A percentile compares a stretch with the other conserved stretches of the same genome.
phyloP scores from a whole-genome alignment of 2,797 vertebrate genomes.

The Peromyscus attwateri region DNA sequence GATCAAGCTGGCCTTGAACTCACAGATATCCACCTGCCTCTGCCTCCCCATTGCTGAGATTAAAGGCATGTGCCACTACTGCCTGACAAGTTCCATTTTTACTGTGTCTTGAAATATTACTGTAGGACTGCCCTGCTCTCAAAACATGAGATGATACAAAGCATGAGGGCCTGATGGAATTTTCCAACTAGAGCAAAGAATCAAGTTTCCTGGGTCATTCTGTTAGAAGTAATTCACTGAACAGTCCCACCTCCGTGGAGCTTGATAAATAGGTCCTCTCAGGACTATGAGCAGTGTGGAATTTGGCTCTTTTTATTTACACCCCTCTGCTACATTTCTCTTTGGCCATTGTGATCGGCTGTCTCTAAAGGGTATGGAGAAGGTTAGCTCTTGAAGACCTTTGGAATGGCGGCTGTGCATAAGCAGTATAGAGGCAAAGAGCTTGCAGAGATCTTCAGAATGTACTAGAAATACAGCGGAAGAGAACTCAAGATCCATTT shows the following conservation, averaged over 20 bases:
- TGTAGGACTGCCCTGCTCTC: background rate
- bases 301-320: background rate
- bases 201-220: background rate
- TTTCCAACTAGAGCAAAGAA: slow-evolving; percentile 46
- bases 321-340: background rate
- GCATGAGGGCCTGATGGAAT: background rate
- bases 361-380: background rate
- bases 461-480: background rate
- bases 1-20: background rate
- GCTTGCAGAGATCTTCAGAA: background rate
- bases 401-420: background rate
- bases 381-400: background rate
- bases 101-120: background rate
- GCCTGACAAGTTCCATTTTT: background rate
- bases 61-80: background rate
- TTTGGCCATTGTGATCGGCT: background rate
- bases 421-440: background rate
- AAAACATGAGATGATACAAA: background rate
- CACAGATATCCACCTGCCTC: background rate
- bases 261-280: background rate
- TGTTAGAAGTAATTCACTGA: background rate
- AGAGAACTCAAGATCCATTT: background rate
- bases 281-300: background rate
- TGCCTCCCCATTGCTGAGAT: background rate
- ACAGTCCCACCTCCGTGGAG: fast-evolving